Base-by-base conservation (phyloP, 2,113 vertebrate genomes). In the Indicator maculatus region DNA sequence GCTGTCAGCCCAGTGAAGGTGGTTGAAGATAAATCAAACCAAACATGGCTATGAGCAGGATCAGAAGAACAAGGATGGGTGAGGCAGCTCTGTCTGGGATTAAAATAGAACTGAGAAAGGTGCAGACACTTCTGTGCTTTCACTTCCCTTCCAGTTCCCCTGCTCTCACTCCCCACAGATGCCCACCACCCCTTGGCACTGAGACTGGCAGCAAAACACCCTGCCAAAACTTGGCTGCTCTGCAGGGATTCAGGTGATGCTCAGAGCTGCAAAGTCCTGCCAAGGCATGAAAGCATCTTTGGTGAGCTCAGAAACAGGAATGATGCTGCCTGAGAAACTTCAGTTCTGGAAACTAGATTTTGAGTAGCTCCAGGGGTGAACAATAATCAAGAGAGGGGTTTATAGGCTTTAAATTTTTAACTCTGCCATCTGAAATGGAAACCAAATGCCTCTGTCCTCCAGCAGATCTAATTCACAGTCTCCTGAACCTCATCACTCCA, bases 121-220 rank as follows among this genome's bases (percentile, higher is more conserved):
- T 30, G 31, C 45, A 33, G 39, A 36, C 2, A 3, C 1, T 53
- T 6, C 61, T 7, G 10, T 4, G 36, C 39, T 56, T 67, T 56
- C 47, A 2, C 56, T 16, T 87, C 39, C 44, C 18, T 59, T 53
- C 12, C 33, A 16, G 52, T 6, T 38, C 4, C 53, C 8, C 9
- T 26, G 5, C 17, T 47, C 58, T 78, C 76, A 74, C 7, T 36
- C 52, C 9, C 75, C 71, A 26, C 55, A 72, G 23, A 69, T 21
- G 12, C 24, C 39, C 59, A 28, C 21, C 4, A 1, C 6, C 7
- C 47, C 81, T 2, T 1, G 1, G 31, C n/a, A 78, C 38, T 0
- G 1, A 31, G 50, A 15, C 38, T 27, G 33, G 83, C 55, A 73
- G 55, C 5, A 4, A 79, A 90, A 53, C 0, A 0, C 44, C 63